phyloP scores from a whole-genome alignment of 2,888 invertebrate genomes.

The Strigamia maritima region DNA sequence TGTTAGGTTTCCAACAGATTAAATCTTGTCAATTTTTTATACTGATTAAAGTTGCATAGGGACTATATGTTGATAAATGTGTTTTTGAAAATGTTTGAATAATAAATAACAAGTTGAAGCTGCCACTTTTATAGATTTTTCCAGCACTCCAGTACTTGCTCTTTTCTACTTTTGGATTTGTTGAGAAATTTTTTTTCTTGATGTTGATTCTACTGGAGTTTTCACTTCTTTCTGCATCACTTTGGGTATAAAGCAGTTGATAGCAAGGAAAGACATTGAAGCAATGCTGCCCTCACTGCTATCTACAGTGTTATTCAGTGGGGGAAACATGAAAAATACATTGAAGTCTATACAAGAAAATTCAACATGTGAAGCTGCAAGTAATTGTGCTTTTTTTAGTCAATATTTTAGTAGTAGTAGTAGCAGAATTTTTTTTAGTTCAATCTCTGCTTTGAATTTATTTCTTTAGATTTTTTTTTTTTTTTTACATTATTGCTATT shows the following conservation, averaged over 20 bases:
- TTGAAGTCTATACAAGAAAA: conserved; percentile 29
- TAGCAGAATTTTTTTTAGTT: not conserved
- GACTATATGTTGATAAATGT: not conserved
- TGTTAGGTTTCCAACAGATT: conserved; percentile 16
- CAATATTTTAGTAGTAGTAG: conserved; percentile 20
- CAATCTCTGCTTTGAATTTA: not conserved
- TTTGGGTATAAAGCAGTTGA: conserved; percentile 17
- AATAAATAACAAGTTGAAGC: not conserved
- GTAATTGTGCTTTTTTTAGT: not conserved
- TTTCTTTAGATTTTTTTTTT: not conserved
- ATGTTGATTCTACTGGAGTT: not conserved
- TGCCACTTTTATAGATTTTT: too few relatives aligned
- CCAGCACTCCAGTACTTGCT: too few relatives aligned
- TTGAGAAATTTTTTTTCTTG: not conserved
- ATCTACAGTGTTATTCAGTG: not conserved
- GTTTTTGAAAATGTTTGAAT: not conserved
- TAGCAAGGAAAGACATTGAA: not conserved
- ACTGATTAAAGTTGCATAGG: not conserved
- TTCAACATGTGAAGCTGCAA: conserved; percentile 4
- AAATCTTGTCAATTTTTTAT: not conserved
- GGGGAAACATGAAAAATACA: conserved; percentile 34
- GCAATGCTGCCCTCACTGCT: conserved; percentile 6
- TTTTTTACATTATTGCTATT: not conserved
- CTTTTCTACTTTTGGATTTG: too few relatives aligned
- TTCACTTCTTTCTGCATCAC: conserved; percentile 7